A percentile compares a stretch with the other conserved stretches of the same genome.
Evolutionary conservation across 2,888 invertebrate species (phyloP).

Genomic region (Elegia similella): DNA sequence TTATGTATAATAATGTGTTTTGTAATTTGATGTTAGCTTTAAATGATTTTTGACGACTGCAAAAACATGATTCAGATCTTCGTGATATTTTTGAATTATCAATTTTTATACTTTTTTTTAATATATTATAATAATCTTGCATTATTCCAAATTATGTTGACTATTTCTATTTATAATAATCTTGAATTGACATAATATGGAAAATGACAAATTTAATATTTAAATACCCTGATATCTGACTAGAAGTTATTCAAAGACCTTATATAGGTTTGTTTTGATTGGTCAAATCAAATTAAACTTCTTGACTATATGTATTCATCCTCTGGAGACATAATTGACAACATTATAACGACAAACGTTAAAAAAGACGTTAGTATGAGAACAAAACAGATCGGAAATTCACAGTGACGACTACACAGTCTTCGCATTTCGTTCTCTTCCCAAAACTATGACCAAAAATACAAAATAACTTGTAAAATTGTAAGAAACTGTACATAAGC

Average conservation of each 20-base stretch:
- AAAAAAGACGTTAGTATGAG: not conserved
- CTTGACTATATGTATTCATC: not conserved
- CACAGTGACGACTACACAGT: conserved; percentile 22
- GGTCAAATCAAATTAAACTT: not conserved
- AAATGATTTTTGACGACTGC: not conserved
- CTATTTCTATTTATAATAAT: not conserved
- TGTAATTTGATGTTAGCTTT: conserved; percentile 10
- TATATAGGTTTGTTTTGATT: not conserved
- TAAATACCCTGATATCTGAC: too few species aligned
- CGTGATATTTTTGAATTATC: conserved; percentile 1
- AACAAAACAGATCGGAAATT: not conserved
- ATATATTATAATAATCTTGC: not conserved
- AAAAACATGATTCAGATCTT: not conserved
- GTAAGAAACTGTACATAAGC: conserved; percentile 49
- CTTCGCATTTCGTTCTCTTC: conserved; percentile 54
- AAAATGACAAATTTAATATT: not conserved
- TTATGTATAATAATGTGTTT: not conserved
- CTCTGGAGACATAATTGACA: not conserved
- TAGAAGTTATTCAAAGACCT: too few species aligned
- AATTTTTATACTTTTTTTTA: conserved; percentile 5
- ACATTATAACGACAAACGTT: not conserved
- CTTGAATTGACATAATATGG: not conserved
- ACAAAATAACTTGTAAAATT: conserved; percentile 42
- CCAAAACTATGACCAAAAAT: conserved; percentile 73
- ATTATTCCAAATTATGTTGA: conserved; percentile 6